phyloP scores from a whole-genome alignment of 2,888 invertebrate species.

The Drosophila meridionalis region DNA sequence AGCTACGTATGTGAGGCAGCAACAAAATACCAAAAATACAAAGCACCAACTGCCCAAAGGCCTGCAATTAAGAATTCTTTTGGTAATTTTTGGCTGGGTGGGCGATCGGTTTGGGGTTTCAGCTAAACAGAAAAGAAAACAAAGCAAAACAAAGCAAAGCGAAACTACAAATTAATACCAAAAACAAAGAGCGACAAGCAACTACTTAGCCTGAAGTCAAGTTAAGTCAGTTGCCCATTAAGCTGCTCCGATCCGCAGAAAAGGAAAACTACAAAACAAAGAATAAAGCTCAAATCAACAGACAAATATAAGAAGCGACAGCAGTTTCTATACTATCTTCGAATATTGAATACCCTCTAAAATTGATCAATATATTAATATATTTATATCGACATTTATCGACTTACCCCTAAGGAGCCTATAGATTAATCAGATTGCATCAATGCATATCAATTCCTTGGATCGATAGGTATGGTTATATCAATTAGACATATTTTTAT shows the following conservation, averaged over 20 bases:
- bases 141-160: background rate
- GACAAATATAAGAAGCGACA: conserved; percentile 4
- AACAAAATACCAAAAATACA: conserved; percentile 12
- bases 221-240: conserved; percentile 63
- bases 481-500: background rate
- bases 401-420: too few relatives aligned
- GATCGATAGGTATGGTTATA: background rate
- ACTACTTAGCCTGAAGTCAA: conserved; percentile 24
- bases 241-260: conserved; percentile 42
- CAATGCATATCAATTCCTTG: background rate
- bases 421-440: too few relatives aligned
- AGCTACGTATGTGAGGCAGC: conserved; percentile 10
- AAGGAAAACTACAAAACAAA: conserved; percentile 17
- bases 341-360: background rate
- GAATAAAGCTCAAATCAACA: conserved; percentile 8
- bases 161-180: conserved; percentile 10
- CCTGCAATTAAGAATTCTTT: conserved; percentile 69
- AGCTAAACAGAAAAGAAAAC: conserved; percentile 1
- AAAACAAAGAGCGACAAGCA: conserved; percentile 16
- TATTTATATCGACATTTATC: too few relatives aligned
- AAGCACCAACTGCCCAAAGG: conserved; percentile 53
- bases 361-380: too few relatives aligned
- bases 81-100: conserved; percentile 52
- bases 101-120: conserved; percentile 44
- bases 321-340: background rate